These are phyloP conservation scores for Vipera ursinii DNA, from an alignment of 2,797 vertebrate species.

Conservation along the genomic window DNA sequence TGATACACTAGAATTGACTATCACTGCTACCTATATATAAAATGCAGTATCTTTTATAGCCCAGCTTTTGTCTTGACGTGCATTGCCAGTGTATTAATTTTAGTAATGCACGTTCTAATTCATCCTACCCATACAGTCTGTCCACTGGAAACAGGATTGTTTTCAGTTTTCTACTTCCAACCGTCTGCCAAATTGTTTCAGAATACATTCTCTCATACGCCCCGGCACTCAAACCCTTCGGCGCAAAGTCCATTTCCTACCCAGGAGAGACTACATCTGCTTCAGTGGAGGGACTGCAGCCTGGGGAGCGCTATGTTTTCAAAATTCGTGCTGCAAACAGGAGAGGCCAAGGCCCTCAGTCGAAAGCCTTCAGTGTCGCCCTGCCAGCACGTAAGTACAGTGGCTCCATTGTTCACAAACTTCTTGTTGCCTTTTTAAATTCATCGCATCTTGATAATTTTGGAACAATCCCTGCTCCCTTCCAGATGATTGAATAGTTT, in stretches of 20 bases:
- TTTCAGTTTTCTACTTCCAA: slow-evolving; percentile 77
- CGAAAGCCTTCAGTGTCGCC: slow-evolving; percentile 87
- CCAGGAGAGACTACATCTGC: slow-evolving; percentile 83
- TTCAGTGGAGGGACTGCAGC: slow-evolving; percentile 86
- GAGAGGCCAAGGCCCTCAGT: slow-evolving; percentile 90
- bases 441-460: slow-evolving; percentile 13
- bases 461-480: slow-evolving; percentile 24
- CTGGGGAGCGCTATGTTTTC: slow-evolving; percentile 95
- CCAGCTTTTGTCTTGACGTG: slow-evolving; percentile 57
- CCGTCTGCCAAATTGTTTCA: slow-evolving; percentile 79
- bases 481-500: not conserved
- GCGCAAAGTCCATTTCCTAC: slow-evolving; percentile 90
- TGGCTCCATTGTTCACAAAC: not conserved
- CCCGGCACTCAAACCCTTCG: slow-evolving; percentile 96
- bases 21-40: not conserved
- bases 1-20: not conserved
- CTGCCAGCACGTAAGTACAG: slow-evolving; percentile 86
- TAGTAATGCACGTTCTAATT: slow-evolving; percentile 71
- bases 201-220: slow-evolving; percentile 98
- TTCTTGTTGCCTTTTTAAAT: not conserved
- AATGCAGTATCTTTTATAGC: slow-evolving; percentile 44
- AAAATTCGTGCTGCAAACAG: slow-evolving; percentile 95
- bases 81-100: slow-evolving; percentile 64
- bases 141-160: slow-evolving; percentile 70
- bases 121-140: slow-evolving; percentile 71